A percentile compares a stretch with the other conserved stretches of the same genome.
Conservation (phyloP, 1,140 invertebrate genomes). For the Drosophila persimilis region DNA sequence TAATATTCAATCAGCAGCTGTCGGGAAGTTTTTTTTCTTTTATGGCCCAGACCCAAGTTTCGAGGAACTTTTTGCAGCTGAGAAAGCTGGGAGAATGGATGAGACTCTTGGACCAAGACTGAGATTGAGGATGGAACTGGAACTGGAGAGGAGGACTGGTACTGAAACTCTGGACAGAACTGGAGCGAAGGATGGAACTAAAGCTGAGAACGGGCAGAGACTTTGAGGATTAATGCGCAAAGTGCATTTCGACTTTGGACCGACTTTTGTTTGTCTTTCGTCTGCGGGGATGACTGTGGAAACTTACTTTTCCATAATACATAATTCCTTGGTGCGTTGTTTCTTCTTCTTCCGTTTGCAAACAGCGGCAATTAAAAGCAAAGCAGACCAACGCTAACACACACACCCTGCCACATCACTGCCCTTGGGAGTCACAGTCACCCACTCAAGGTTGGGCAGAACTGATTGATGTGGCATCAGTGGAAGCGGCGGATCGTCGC, state of each 20-base stretch:
- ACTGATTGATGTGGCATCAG: slow-evolving; percentile 56
- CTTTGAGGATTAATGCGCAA: slow-evolving; percentile 63
- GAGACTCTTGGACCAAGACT: background rate
- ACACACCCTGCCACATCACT: no score
- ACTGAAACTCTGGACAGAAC: no score
- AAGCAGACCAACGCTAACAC: background rate
- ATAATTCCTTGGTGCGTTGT: slow-evolving; percentile 4
- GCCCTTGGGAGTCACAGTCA: no score
- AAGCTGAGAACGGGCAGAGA: background rate
- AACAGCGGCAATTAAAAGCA: slow-evolving; percentile 56
- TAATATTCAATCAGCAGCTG: slow-evolving; percentile 80
- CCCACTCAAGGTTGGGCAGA: slow-evolving; percentile 17
- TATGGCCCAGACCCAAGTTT: slow-evolving; percentile 57
- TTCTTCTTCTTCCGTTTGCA: background rate
- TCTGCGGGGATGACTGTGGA: slow-evolving; percentile 35
- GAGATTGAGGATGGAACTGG: slow-evolving; percentile 6
- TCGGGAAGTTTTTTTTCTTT: slow-evolving; percentile 41
- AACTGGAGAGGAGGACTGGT: background rate
- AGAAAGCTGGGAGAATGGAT: background rate
- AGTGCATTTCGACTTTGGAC: slow-evolving; percentile 42
- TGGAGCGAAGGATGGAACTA: background rate
- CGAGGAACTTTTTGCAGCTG: slow-evolving; percentile 25
- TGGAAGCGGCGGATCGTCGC: slow-evolving; percentile 15
- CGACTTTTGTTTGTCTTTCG: slow-evolving; percentile 53
- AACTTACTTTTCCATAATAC: slow-evolving; percentile 40